phyloP scores from a whole-genome alignment of 2,888 invertebrate genomes.

The Chesias legatella region DNA sequence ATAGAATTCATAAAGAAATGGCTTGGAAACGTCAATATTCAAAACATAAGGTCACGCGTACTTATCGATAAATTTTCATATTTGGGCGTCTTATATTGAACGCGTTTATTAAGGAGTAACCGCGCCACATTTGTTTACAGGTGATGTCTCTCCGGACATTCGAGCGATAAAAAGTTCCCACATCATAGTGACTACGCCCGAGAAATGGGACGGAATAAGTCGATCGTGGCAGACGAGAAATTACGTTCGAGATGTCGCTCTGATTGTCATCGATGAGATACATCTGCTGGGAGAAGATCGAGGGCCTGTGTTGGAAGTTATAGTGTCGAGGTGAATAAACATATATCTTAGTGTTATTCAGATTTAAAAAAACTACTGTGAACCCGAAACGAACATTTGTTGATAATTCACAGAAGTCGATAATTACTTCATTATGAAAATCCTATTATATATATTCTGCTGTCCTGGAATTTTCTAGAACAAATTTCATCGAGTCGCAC shows the following conservation, averaged over 20 bases:
- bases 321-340: constrained; percentile 86
- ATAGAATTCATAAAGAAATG: no score
- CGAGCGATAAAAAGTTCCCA: constrained; percentile 90
- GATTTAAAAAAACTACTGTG: no score
- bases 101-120: no score
- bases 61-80: no score
- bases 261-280: constrained; percentile 99
- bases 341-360: no score
- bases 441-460: no score
- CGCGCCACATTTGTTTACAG: constrained; percentile 38
- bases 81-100: no score
- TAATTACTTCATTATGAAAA: background rate
- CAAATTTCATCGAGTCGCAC: constrained; percentile 96
- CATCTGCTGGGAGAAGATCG: constrained; percentile 96
- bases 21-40: no score
- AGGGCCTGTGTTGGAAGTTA: constrained; percentile 96
- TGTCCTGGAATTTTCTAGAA: constrained; percentile 74
- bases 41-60: no score
- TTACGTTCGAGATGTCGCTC: constrained; percentile 94
- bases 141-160: constrained; percentile 90
- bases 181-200: constrained; percentile 99
- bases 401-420: no score
- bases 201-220: constrained; percentile 99
- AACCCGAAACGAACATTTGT: no score
- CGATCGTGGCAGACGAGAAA: constrained; percentile 98